phyloP scores from a whole-genome alignment of 2,113 vertebrate species.

The Zingel zingel region DNA sequence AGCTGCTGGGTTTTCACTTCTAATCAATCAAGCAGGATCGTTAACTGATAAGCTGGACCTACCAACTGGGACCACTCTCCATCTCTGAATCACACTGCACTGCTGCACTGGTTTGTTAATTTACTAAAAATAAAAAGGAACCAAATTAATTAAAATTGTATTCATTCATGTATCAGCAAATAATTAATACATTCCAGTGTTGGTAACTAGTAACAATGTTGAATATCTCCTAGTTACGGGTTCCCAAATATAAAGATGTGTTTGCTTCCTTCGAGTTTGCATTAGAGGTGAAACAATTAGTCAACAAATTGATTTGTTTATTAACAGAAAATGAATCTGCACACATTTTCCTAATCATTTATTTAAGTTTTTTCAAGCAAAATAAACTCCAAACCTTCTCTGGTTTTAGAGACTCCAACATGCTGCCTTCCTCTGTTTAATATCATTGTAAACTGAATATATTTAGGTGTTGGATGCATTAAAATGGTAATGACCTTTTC shows the following conservation, averaged over 20 bases:
- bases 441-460: background rate
- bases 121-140: background rate
- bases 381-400: background rate
- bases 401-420: background rate
- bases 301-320: background rate
- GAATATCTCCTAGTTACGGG: background rate
- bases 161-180: background rate
- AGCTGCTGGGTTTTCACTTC: slow-evolving; percentile 31
- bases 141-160: background rate
- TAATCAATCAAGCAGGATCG: slow-evolving; percentile 45
- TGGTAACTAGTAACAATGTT: background rate
- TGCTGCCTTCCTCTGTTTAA: background rate
- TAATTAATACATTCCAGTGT: background rate
- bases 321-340: background rate
- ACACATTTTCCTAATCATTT: background rate
- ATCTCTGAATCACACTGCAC: background rate
- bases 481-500: background rate
- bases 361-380: background rate
- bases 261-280: background rate
- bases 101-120: background rate
- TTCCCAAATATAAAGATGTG: background rate
- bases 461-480: background rate
- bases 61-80: slow-evolving; percentile 15
- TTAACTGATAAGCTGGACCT: slow-evolving; percentile 28
- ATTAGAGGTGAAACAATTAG: background rate